These are phyloP conservation scores for Tupiocoris notatus DNA, from an alignment of 2,888 invertebrate species.

Conservation along the genomic window DNA sequence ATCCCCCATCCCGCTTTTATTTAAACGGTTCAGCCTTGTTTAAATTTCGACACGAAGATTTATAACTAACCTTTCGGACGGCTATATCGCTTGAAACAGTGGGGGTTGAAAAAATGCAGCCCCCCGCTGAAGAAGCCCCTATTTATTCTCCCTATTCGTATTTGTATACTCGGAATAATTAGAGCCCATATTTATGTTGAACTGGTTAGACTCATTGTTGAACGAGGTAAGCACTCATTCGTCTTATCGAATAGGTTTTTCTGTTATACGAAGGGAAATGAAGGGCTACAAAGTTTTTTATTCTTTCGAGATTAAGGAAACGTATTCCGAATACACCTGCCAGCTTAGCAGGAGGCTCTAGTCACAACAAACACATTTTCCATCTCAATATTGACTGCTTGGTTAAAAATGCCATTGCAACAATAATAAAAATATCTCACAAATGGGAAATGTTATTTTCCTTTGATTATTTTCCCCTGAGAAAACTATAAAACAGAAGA, in stretches of 20 bases:
- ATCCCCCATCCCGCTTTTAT: too few species aligned
- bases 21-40: conserved; percentile 7
- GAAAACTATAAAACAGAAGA: too few species aligned
- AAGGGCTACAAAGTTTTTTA: conserved; percentile 1
- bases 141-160: conserved; percentile 17
- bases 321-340: not conserved
- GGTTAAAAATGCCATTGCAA: too few species aligned
- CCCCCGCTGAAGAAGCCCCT: conserved; percentile 22
- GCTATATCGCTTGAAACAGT: conserved; percentile 6
- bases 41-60: not conserved
- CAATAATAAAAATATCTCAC: too few species aligned
- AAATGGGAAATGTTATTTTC: too few species aligned
- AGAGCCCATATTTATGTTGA: conserved; percentile 31
- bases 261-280: conserved; percentile 8
- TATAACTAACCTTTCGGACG: not conserved
- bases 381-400: too few species aligned
- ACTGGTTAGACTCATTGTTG: conserved; percentile 30
- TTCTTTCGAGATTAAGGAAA: not conserved
- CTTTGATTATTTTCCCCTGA: too few species aligned
- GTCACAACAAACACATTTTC: not conserved
- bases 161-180: conserved; percentile 29
- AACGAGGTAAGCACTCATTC: not conserved
- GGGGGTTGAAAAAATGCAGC: conserved; percentile 19
- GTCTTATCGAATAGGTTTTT: conserved; percentile 20
- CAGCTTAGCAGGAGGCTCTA: not conserved